Evolutionary conservation across 2,888 invertebrate genomes (phyloP), one percentile per base, ranked within the genome.

Genomic region (Holacanthella duospinosa): DNA sequence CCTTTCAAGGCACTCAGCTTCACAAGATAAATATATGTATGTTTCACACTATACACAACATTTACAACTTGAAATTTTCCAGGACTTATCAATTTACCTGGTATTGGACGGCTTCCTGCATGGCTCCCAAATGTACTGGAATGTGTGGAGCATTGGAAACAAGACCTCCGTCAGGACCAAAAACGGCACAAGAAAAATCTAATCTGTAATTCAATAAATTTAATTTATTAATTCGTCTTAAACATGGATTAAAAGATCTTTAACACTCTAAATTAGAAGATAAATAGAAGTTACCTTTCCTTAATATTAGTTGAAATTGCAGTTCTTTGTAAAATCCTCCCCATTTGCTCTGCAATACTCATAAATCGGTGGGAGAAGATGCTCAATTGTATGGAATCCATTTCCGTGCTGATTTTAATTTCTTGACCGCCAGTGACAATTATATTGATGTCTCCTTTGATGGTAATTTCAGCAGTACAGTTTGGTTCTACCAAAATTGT

Each of bases 301-400:
- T 99, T 99, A 68, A 99, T 99, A 77, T 99, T 99, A 2, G 97
- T 99, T 0, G 97, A 99, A 75, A 99, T 95, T 0, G 97, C 87
- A 0, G 99, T 97, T 62, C 96, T 83, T 76, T 97, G 97, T 0
- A 99, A 81, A 43, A 97, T 89, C 75, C 96, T 88, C 74, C 96
- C 96, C 99, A 99, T 99, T 80, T 99, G 99, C 77, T 99, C 99
- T 1, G 99, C 99, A 70, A 96, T 97, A 70, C 95, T 94, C 99
- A 99, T 99, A 78, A 99, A 99, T 16, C 97, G 83, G 77, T 99
- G 96, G 36, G 93, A 93, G 79, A 99, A 99, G 61, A 99, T 96
- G 74, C 96, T 96, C 60, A 99, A 80, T 75, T 97, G 95, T 70
- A 99, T 91, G 4, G 93, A 85, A 78, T 99, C 93, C 63, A 97